Percentiles rank a stretch among this genome's conserved stretches.
Conservation (phyloP, 2,797 vertebrate genomes). For the Hydrolagus colliei region DNA sequence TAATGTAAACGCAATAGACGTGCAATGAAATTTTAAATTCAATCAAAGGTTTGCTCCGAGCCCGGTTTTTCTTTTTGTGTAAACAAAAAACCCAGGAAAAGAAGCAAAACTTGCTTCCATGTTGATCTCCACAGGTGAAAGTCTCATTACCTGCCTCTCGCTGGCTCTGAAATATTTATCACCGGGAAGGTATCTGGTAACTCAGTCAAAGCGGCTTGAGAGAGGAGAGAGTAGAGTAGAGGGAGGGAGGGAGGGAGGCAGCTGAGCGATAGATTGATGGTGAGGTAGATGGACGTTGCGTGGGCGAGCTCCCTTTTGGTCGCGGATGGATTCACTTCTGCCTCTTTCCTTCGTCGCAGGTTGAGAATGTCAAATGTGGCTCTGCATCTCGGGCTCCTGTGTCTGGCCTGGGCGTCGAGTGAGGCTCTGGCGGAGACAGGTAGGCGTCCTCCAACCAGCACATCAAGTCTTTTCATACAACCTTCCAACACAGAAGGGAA, state of each 20-base stretch:
- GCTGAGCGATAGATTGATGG: not conserved
- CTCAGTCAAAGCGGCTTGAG: not conserved
- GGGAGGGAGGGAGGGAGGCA: not conserved
- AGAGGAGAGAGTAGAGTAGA: not conserved
- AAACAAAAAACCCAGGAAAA: too few relatives aligned
- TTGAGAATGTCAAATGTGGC: slow-evolving; percentile 49
- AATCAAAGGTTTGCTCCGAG: too few relatives aligned
- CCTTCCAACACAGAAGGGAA: too few relatives aligned
- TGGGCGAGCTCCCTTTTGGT: not conserved
- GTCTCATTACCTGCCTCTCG: too few relatives aligned
- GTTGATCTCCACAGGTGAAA: not conserved
- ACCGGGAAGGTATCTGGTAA: not conserved
- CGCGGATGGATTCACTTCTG: not conserved
- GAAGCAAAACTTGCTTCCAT: too few relatives aligned
- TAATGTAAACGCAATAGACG: too few relatives aligned
- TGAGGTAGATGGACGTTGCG: not conserved
- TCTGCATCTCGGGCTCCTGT: slow-evolving; percentile 43
- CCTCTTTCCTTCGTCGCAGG: slow-evolving; percentile 40
- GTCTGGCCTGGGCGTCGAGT: slow-evolving; percentile 45
- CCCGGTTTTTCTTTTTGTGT: too few relatives aligned
- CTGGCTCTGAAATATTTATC: slow-evolving; percentile 24
- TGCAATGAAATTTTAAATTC: too few relatives aligned
- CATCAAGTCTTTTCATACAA: too few relatives aligned
- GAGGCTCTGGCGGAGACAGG: slow-evolving; percentile 43
- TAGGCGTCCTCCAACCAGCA: slow-evolving; percentile 39